Evolutionary conservation across 2,113 vertebrate species (phyloP).

Genomic region (Vireo altiloquus): DNA sequence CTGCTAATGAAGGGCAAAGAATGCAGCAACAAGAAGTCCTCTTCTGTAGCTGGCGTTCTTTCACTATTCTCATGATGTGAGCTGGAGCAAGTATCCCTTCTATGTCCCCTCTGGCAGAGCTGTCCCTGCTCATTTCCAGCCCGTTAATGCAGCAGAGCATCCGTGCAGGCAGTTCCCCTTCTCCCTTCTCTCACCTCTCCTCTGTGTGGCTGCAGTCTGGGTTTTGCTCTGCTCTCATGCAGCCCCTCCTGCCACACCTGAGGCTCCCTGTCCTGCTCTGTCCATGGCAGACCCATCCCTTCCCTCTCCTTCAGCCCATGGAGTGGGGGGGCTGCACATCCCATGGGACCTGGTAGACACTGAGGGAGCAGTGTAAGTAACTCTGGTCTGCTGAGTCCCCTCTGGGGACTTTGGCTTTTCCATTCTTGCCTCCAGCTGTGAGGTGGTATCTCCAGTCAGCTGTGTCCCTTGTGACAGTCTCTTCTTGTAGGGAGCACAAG

Average conservation of each 20-base stretch:
- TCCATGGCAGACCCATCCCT: neutral
- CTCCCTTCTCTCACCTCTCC: neutral
- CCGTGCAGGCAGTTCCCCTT: neutral
- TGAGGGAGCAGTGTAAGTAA: neutral
- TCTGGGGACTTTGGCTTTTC: neutral
- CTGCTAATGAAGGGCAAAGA: neutral
- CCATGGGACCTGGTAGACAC: neutral
- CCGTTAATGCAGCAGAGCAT: neutral
- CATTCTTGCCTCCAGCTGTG: neutral
- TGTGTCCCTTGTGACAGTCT: neutral
- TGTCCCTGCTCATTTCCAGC: neutral
- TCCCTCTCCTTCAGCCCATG: neutral
- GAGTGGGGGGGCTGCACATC: rapidly evolving
- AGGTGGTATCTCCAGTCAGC: neutral
- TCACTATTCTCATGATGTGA: neutral
- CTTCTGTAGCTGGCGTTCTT: neutral
- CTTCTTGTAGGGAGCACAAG: neutral
- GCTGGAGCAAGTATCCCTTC: neutral
- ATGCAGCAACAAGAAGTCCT: neutral
- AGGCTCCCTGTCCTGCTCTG: neutral
- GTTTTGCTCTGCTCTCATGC: neutral
- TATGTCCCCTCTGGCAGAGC: neutral
- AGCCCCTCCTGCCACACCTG: neutral
- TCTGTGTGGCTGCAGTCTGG: neutral
- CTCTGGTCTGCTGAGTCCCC: neutral